Conservation (phyloP, 2,797 vertebrate genomes). For the Xerus rutilus region DNA sequence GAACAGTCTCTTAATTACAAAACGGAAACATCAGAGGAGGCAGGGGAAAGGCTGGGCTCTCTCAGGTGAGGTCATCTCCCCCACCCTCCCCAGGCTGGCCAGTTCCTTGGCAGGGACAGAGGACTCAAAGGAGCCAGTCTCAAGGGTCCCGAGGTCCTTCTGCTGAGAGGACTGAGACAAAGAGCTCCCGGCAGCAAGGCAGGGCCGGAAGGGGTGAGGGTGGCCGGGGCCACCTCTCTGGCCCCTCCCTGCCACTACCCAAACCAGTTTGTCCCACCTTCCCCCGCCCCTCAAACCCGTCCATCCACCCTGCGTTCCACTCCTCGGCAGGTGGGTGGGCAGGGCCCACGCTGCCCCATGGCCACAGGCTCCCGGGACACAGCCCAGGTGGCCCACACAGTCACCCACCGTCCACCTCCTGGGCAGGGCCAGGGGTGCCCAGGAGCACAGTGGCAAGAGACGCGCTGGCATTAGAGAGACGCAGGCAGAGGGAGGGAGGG, state of each 20-base stretch:
- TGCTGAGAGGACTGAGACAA: neutral
- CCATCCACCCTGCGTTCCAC: constrained; percentile 5
- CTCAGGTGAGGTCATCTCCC: neutral
- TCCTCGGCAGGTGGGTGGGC: neutral
- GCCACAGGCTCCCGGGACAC: neutral
- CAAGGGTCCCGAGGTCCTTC: neutral
- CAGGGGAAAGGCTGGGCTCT: neutral
- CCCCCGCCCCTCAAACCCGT: constrained; percentile 78
- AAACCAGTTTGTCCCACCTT: constrained; percentile 82
- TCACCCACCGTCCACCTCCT: neutral
- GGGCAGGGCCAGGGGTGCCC: neutral
- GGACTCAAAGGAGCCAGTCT: neutral
- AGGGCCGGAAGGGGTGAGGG: neutral
- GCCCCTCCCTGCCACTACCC: constrained; percentile 65
- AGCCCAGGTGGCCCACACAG: neutral
- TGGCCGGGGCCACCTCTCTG: neutral
- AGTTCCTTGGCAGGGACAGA: neutral
- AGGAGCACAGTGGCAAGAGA: neutral
- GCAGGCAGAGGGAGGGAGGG: neutral
- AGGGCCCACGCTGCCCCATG: neutral
- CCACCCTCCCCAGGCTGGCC: neutral
- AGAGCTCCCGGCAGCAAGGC: neutral
- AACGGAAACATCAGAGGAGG: constrained; percentile 63
- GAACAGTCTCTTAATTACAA: constrained; percentile 79
- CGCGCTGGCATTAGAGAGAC: neutral